Conservation (phyloP, 30 jellyfish, hydroid and myxozoan genomes). For the Clytia hemisphaerica region DNA sequence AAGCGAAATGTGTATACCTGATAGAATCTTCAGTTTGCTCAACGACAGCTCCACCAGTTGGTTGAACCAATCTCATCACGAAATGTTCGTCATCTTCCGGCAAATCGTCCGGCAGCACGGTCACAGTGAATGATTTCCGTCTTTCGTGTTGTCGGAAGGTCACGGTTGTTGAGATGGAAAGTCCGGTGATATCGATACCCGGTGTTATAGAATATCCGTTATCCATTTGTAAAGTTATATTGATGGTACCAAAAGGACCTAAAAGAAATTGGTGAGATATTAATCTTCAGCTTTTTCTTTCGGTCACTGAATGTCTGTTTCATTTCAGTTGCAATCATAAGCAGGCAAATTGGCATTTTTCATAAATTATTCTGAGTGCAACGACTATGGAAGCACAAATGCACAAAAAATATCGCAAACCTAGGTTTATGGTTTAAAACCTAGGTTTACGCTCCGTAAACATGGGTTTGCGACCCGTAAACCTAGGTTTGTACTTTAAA, state of each 20-base stretch:
- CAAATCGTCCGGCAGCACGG: constrained; percentile 51
- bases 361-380: no score
- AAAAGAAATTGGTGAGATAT: background rate
- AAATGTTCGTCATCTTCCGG: constrained; percentile 83
- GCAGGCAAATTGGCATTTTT: no score
- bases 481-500: no score
- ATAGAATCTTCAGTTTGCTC: background rate
- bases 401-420: no score
- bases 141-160: constrained; percentile 37
- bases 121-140: constrained; percentile 37
- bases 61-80: constrained; percentile 38
- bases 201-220: constrained; percentile 41
- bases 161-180: constrained; percentile 50
- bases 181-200: constrained; percentile 67
- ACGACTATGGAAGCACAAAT: no score
- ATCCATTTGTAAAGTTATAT: constrained; percentile 70
- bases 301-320: background rate
- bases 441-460: no score
- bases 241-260: constrained; percentile 62
- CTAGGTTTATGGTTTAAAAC: no score
- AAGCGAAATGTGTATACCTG: no score
- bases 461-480: no score
- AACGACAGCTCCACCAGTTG: constrained; percentile 71
- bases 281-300: no score
- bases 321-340: no score